A percentile compares a stretch with the other conserved stretches of the same genome.
phyloP scores from a whole-genome alignment of 2,888 invertebrate species.

The Callyntrura sp. region DNA sequence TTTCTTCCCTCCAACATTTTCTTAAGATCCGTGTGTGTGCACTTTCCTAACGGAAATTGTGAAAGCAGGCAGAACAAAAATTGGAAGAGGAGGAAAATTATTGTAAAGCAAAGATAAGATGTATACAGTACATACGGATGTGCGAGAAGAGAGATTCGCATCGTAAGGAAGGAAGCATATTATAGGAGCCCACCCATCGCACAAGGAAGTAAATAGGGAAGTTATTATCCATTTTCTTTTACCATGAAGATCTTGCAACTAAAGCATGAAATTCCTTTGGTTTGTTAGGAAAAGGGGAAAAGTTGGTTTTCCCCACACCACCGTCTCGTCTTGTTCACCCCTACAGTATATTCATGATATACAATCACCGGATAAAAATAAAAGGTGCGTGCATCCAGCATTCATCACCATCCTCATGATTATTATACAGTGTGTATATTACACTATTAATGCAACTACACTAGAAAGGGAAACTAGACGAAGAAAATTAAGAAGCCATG shows the following conservation, averaged over 20 bases:
- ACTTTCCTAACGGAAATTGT: not conserved
- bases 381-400: conserved; percentile 14
- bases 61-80: not conserved
- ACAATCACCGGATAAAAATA: conserved; percentile 20
- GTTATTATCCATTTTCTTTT: conserved; percentile 6
- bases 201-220: not conserved
- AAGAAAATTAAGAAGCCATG: conserved; percentile 64
- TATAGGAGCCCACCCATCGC: not conserved
- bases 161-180: not conserved
- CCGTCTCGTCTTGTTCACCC: not conserved
- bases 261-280: conserved; percentile 43
- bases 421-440: conserved; percentile 10
- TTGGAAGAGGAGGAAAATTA: not conserved
- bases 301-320: not conserved
- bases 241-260: conserved; percentile 10
- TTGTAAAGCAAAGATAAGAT: not conserved
- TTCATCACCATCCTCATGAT: not conserved
- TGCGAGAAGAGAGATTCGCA: not conserved
- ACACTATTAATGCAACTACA: conserved; percentile 27
- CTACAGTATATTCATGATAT: not conserved
- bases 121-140: not conserved
- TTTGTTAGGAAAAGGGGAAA: conserved; percentile 39
- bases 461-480: conserved; percentile 1
- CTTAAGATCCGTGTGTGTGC: not conserved
- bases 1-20: not conserved